phyloP scores from a whole-genome alignment of 2,113 vertebrate genomes.

The Dipodomys merriami region DNA sequence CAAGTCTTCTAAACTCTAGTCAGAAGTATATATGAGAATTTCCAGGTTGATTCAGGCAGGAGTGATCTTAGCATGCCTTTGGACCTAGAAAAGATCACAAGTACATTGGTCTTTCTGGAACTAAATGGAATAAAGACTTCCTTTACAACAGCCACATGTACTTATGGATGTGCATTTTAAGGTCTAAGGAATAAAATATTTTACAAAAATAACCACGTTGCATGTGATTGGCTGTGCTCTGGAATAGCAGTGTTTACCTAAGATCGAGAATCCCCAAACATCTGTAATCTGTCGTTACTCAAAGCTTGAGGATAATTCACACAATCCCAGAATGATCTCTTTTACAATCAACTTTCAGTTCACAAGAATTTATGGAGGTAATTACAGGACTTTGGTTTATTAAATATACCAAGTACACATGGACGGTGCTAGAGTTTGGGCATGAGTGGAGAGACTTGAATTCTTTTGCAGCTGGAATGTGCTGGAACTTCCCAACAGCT shows the following conservation, averaged over 20 bases:
- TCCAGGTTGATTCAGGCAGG: background rate
- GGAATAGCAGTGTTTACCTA: background rate
- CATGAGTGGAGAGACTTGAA: constrained; percentile 58
- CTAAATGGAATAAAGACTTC: background rate
- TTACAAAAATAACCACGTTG: background rate
- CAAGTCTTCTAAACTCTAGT: background rate
- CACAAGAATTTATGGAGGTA: constrained; percentile 44
- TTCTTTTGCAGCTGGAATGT: constrained; percentile 79
- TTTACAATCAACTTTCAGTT: constrained; percentile 50
- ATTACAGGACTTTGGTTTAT: constrained; percentile 69
- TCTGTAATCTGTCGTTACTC: constrained; percentile 43
- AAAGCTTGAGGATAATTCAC: constrained; percentile 58
- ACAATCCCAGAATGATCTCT: constrained; percentile 38
- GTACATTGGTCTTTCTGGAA: background rate
- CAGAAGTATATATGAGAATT: background rate
- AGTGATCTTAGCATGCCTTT: background rate
- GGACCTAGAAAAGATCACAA: background rate
- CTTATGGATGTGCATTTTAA: background rate
- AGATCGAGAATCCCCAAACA: background rate
- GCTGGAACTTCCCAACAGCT: constrained; percentile 72
- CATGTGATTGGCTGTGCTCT: background rate
- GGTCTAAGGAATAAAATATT: constrained; percentile 16
- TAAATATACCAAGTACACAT: constrained; percentile 68
- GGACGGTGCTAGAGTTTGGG: constrained; percentile 54
- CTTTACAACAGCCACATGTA: background rate